Evolutionary conservation across 2,797 vertebrate species (phyloP).

Genomic region (Thamnophis elegans): DNA sequence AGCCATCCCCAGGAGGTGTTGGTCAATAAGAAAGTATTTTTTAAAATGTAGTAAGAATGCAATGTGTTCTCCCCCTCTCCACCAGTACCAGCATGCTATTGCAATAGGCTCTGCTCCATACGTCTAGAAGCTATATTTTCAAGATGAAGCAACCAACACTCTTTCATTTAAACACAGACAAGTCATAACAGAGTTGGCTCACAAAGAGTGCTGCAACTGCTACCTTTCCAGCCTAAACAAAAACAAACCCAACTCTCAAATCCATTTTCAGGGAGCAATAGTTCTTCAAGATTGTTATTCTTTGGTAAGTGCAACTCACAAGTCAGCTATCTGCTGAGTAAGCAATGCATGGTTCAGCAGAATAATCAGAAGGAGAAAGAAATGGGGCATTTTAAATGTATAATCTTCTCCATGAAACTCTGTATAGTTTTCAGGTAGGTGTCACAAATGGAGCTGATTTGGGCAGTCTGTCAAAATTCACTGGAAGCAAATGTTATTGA

Average conservation of each 20-base stretch:
- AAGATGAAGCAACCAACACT: slow-evolving; percentile 46
- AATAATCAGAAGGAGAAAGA: neutral
- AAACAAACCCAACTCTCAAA: slow-evolving; percentile 42
- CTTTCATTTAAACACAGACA: slow-evolving; percentile 46
- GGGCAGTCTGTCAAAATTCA: neutral
- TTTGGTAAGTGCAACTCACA: neutral
- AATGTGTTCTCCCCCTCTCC: slow-evolving; percentile 4
- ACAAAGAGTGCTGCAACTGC: slow-evolving; percentile 36
- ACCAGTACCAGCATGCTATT: slow-evolving; percentile 26
- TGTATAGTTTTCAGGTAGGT: neutral
- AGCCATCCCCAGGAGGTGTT: neutral
- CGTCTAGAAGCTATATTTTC: slow-evolving; percentile 34
- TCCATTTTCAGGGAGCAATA: neutral
- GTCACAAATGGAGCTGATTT: neutral
- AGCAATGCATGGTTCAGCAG: neutral
- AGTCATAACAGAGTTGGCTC: slow-evolving; percentile 44
- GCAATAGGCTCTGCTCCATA: slow-evolving; percentile 21
- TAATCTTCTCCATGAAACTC: neutral
- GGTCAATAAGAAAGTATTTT: slow-evolving; percentile 15
- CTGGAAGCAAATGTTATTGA: neutral
- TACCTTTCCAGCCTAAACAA: slow-evolving; percentile 56
- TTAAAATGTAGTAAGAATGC: neutral
- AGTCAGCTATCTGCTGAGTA: neutral
- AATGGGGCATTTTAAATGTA: neutral
- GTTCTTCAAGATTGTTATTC: slow-evolving; percentile 24